These are phyloP conservation scores for Procapra przewalskii DNA, from an alignment of 2,113 vertebrate species.

Conservation along the genomic window DNA sequence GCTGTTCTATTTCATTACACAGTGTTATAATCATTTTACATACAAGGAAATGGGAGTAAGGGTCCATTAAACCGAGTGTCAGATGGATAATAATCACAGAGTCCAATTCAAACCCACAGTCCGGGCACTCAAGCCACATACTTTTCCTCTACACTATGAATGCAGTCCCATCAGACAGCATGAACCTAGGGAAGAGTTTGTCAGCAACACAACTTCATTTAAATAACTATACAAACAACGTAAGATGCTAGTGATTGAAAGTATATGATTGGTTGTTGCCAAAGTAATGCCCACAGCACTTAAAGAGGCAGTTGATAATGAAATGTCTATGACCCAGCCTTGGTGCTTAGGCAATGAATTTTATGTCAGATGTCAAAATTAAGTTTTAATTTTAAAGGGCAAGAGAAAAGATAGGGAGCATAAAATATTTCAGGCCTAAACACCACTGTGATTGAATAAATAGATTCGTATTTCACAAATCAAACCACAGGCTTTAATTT, in stretches of 20 bases:
- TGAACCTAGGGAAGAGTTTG: not conserved
- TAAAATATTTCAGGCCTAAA: not conserved
- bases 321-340: not conserved
- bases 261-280: not conserved
- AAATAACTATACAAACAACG: not conserved
- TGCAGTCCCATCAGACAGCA: not conserved
- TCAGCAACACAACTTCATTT: not conserved
- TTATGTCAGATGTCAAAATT: not conserved
- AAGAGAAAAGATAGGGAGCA: not conserved
- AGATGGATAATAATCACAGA: not conserved
- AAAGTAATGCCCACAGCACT: not conserved
- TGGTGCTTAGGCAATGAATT: not conserved
- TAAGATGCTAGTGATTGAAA: not conserved
- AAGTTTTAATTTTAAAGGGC: not conserved
- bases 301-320: not conserved
- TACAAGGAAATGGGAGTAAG: not conserved
- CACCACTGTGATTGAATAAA: not conserved
- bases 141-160: not conserved
- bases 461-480: not conserved
- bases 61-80: not conserved
- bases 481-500: not conserved
- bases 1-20: not conserved
- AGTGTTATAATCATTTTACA: not conserved
- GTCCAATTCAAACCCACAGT: not conserved
- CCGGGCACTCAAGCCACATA: not conserved